Base-by-base conservation (phyloP, 2,888 invertebrate genomes). In the Digitonthophagus gazella region DNA sequence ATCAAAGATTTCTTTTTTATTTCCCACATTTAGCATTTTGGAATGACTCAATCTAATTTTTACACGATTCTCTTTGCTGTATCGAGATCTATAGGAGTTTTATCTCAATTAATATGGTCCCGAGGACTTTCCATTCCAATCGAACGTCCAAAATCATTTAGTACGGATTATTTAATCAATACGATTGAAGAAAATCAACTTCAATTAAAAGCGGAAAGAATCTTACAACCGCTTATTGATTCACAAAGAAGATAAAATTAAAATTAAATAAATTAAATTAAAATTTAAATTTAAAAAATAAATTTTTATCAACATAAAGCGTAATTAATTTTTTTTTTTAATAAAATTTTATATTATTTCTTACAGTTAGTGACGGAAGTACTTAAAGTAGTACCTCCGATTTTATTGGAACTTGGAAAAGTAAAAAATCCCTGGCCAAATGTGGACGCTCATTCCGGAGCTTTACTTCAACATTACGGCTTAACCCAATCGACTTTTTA, bases 381-480 rank as follows among this genome's bases (percentile, higher is more conserved):
- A 4, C 97, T 95, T 89, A 95, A 96, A 83, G 89, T 97, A 66
- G 96, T 96, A 63, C 97, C 97, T 0, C 93, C 94, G 74, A 91
- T 97, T 79, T 91, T 97, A 58, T 88, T 92, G 76, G 95, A 95
- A 84, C 92, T 94, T 75, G 97, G 97, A 80, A 97, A 97, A 85
- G 96, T 96, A 71, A 95, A 96, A 89, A 97, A 97, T 88, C 97
- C 97, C 72, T 98, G 97, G 97, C 97, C 97, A 75, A 97, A 98
- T 83, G 97, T 98, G 76, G 97, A 98, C 85, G 96, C 97, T 16
- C 97, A 97, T 86, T 96, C 96, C 74, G 97, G 97, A 74, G 96
- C 95, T 64, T 88, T 96, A 65, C 86, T 96, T 76, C 86, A 93
- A 92, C 92, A 95, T 89, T 95, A 93, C 82, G 94, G 94, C 70